Evolutionary conservation across 2,797 vertebrate species (phyloP).

Genomic region (Hippopotamyrus pictus): DNA sequence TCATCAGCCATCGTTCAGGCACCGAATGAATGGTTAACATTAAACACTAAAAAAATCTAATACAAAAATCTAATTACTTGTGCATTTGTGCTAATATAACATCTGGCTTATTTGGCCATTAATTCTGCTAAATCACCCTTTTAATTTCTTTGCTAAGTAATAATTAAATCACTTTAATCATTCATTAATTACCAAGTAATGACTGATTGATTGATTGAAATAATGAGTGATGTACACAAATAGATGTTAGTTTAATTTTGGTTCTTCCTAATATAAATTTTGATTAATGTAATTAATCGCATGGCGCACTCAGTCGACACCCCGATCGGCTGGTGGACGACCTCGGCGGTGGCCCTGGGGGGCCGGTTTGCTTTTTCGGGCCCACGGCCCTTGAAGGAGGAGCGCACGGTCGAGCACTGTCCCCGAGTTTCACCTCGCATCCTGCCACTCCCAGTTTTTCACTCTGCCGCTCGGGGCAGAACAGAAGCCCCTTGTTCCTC

Average conservation of each 20-base stretch:
- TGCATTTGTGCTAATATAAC: not conserved
- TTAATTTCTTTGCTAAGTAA: not conserved
- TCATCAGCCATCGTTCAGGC: not conserved
- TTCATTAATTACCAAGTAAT: not conserved
- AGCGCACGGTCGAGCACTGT: not conserved
- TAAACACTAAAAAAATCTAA: not conserved
- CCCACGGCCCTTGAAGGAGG: not conserved
- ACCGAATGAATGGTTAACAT: not conserved
- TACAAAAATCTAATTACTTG: not conserved
- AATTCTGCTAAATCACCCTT: not conserved
- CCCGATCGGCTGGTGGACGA: not conserved
- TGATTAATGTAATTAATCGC: not conserved
- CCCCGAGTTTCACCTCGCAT: too few relatives aligned
- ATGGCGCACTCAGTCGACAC: not conserved
- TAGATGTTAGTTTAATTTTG: not conserved
- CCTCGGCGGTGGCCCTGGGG: too few relatives aligned
- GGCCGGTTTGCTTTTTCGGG: not conserved
- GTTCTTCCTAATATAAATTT: not conserved
- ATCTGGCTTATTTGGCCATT: not conserved
- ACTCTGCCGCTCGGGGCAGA: not conserved
- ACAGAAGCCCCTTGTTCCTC: conserved; percentile 14
- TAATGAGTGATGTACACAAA: not conserved
- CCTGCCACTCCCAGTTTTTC: not conserved
- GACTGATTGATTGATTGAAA: not conserved
- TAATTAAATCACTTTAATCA: not conserved